Evolutionary conservation across 2,888 invertebrate genomes (phyloP), one percentile per base, ranked within the genome.

Genomic region (Ochropacha duplaris): DNA sequence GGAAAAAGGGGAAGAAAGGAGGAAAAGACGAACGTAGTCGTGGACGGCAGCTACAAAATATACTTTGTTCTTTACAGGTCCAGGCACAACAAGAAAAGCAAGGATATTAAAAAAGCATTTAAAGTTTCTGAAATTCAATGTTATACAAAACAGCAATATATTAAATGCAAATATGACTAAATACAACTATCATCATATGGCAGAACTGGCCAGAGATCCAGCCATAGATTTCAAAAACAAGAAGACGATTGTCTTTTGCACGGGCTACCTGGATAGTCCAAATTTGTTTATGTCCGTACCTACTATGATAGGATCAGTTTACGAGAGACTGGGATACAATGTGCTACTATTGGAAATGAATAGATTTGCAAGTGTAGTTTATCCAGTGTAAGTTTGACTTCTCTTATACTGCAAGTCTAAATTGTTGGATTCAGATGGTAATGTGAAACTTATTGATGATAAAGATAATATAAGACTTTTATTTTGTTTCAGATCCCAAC

Each of bases 401-500:
- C 0, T 9, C 3, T 8, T 0, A 2, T 24, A 6, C 24, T n/a
- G n/a, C n/a, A n/a, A n/a, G n/a, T n/a, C n/a, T n/a, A n/a, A n/a
- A n/a, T n/a, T n/a, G n/a, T n/a, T n/a, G n/a, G n/a, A n/a, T n/a
- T n/a, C n/a, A n/a, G n/a, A n/a, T n/a, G n/a, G n/a, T n/a, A n/a
- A n/a, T n/a, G n/a, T n/a, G n/a, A n/a, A n/a, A n/a, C n/a, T n/a
- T n/a, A n/a, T n/a, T n/a, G n/a, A n/a, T n/a, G n/a, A n/a, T n/a
- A n/a, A n/a, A n/a, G n/a, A n/a, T n/a, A n/a, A n/a, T n/a, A n/a
- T n/a, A n/a, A 24, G 5, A 24, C 12, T 12, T 2, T 2, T 31
- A 3, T 12, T 6, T 14, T n/a, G 22, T 59, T 68, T 54, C 63
- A 69, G 69, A 50, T 63, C 71, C 6, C 54, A 57, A 4, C 66